Conservation (phyloP, 1,140 invertebrate genomes). For the Anadara kagoshimensis region DNA sequence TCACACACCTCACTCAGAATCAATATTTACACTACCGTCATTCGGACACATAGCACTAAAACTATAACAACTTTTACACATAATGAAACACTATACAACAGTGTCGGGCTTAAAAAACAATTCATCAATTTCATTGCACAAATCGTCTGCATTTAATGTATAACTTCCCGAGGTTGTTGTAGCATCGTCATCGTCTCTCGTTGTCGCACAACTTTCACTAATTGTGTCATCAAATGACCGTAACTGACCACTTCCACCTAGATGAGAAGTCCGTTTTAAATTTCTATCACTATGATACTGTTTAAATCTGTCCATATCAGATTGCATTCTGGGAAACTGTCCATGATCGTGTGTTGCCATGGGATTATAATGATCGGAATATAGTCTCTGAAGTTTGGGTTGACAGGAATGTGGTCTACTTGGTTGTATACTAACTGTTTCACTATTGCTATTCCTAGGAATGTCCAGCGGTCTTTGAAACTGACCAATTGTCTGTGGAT, state of each 20-base stretch:
- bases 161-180: constrained; percentile 69
- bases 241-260: constrained; percentile 19
- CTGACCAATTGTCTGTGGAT: too few species aligned
- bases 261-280: constrained; percentile 16
- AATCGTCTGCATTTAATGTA: constrained; percentile 60
- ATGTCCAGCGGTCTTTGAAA: too few species aligned
- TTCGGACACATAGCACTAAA: too few species aligned
- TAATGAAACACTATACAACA: constrained; percentile 21
- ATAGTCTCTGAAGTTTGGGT: constrained; percentile 29
- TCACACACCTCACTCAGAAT: too few species aligned
- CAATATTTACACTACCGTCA: too few species aligned
- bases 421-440: too few species aligned
- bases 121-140: constrained; percentile 54
- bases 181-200: constrained; percentile 52
- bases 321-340: constrained; percentile 16
- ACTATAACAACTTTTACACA: too few species aligned
- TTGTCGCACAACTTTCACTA: constrained; percentile 45
- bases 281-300: constrained; percentile 7
- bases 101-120: constrained; percentile 50
- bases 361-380: constrained; percentile 35
- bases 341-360: constrained; percentile 18
- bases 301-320: background rate
- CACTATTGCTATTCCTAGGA: too few species aligned
- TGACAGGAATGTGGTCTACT: too few species aligned
- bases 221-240: constrained; percentile 29